Conservation (phyloP, 2,113 vertebrate species). For the Erythrocercus mccallii region DNA sequence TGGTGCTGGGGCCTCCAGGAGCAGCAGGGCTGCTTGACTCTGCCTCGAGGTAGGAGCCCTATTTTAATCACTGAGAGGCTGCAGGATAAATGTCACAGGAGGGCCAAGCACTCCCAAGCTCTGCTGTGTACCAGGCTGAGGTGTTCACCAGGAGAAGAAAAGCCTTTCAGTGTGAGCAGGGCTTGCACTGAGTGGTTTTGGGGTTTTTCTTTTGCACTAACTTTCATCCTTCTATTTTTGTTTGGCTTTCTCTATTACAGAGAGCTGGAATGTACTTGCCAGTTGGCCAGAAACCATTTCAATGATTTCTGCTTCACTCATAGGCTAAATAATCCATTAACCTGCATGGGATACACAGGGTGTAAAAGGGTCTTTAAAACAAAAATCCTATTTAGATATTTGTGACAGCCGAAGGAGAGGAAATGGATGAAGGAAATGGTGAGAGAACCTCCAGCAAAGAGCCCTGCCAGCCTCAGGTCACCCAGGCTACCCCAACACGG, state of each 20-base stretch:
- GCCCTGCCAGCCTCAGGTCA: background rate
- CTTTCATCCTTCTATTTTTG: background rate
- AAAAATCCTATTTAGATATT: background rate
- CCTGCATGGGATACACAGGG: background rate
- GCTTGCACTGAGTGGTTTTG: background rate
- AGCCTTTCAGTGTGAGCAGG: background rate
- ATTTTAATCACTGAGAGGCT: background rate
- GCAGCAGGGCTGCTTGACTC: constrained; percentile 59
- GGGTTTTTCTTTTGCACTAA: background rate
- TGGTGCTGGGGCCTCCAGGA: constrained; percentile 68
- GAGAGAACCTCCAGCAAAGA: background rate
- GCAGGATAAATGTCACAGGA: background rate
- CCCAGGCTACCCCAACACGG: rapidly evolving
- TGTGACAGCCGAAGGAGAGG: background rate
- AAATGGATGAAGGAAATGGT: background rate
- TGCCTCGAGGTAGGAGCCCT: constrained; percentile 55
- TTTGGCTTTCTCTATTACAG: background rate
- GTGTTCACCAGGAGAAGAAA: background rate
- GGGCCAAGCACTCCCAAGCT: background rate
- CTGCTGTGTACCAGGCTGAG: background rate
- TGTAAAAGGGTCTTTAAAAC: background rate
- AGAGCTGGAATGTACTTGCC: background rate
- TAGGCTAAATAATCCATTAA: background rate
- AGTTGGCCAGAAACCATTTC: background rate
- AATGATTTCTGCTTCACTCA: background rate